phyloP scores from a whole-genome alignment of 2,888 invertebrate genomes.

The Cabera pusaria region DNA sequence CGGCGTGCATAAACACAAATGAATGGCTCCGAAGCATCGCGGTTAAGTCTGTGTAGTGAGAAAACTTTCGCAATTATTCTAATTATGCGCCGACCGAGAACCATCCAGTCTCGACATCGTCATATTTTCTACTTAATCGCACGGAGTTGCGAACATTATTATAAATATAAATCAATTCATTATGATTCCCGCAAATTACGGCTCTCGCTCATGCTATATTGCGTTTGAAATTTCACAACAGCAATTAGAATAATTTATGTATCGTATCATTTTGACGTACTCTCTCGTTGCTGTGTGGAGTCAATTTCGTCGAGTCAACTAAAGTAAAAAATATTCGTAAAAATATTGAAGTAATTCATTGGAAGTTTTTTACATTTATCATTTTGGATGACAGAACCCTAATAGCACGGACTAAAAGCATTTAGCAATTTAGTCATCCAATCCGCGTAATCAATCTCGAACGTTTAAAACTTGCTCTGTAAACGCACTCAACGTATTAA shows the following conservation, averaged over 20 bases:
- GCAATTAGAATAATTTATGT: slow-evolving; percentile 35
- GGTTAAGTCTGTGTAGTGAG: slow-evolving; percentile 62
- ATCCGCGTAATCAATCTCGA: slow-evolving; percentile 48
- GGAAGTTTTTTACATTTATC: slow-evolving; percentile 21
- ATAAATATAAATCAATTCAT: slow-evolving; percentile 72
- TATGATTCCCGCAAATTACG: slow-evolving; percentile 55
- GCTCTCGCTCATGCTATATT: slow-evolving; percentile 43
- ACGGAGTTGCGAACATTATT: slow-evolving; percentile 64
- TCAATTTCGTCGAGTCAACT: too few relatives aligned
- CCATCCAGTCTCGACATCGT: slow-evolving; percentile 62
- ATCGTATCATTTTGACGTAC: slow-evolving; percentile 14
- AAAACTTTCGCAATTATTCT: slow-evolving; percentile 79
- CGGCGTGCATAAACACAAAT: slow-evolving; percentile 66
- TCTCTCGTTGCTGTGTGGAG: too few relatives aligned
- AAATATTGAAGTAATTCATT: slow-evolving; percentile 5
- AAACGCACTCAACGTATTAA: slow-evolving; percentile 77
- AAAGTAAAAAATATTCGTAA: too few relatives aligned
- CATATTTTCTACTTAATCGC: slow-evolving; percentile 78
- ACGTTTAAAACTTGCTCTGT: slow-evolving; percentile 61
- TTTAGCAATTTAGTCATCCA: slow-evolving; percentile 41
- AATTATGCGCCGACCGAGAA: slow-evolving; percentile 72
- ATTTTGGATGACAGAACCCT: slow-evolving; percentile 24
- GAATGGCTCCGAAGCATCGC: slow-evolving; percentile 63
- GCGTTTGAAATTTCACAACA: slow-evolving; percentile 40
- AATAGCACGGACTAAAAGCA: slow-evolving; percentile 27